Evolutionary conservation across 2,113 vertebrate genomes (phyloP).

Genomic region (Rhagologus leucostigma): DNA sequence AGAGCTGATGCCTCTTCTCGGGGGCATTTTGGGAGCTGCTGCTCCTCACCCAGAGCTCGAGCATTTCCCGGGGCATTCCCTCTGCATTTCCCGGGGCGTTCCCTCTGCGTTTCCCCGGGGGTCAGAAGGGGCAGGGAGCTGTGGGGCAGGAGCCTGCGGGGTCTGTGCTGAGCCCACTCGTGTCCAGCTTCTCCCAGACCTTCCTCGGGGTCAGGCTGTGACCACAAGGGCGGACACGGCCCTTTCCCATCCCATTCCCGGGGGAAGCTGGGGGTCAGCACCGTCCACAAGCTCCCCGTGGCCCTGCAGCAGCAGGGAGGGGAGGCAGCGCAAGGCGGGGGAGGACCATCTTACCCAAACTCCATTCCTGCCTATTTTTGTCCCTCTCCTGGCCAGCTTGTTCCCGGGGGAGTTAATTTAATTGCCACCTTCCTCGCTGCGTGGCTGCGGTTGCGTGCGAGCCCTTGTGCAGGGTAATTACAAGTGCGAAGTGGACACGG

Average conservation of each 20-base stretch:
- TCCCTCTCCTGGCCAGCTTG: background rate
- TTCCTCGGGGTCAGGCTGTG: background rate
- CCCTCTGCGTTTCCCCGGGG: background rate
- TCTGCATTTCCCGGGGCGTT: background rate
- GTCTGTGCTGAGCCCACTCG: background rate
- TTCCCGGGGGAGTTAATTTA: constrained; percentile 34
- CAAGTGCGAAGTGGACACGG: background rate
- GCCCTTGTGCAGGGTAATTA: background rate
- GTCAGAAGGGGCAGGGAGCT: background rate
- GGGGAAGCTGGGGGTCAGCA: background rate
- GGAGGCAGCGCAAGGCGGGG: background rate
- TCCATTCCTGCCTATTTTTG: background rate
- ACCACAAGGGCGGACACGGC: background rate
- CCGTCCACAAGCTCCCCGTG: fast-evolving
- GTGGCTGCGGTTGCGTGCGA: background rate
- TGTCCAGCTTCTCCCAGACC: background rate
- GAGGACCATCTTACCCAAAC: background rate
- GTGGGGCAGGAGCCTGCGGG: background rate
- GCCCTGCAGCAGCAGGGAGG: background rate
- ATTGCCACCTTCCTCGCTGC: constrained; percentile 16
- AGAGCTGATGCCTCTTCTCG: background rate
- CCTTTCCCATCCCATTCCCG: background rate
- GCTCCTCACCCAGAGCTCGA: background rate
- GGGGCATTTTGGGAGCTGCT: background rate
- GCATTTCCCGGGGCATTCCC: fast-evolving